Base-by-base conservation (phyloP, 2,797 vertebrate genomes). In the Hafferia zeledoni region DNA sequence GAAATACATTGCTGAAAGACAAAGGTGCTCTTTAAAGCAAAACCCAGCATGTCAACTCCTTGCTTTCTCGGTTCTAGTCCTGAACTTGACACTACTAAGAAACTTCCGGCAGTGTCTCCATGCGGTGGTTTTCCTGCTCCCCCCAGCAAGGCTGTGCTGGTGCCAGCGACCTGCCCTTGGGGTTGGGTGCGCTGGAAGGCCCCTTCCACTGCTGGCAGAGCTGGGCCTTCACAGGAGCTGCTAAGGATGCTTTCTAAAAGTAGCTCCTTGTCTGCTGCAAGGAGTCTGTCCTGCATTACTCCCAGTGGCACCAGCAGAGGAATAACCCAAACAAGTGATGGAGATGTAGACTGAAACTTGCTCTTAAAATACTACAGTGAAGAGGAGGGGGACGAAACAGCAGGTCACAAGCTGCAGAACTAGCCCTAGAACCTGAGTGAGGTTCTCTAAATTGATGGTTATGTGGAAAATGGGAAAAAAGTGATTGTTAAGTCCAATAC, bases 101-200 rank as follows among this genome's bases (percentile, higher is more conserved):
- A 19, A 27, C 9, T 41, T 33, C 19, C 77, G 79, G 15, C 22
- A 31, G 28, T 60, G 49, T 47, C 47, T 69, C 50, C 2, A 1
- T n/a, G 12, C 5, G 2, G 31, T 24, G 61, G 17, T 41, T 27
- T 37, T 49, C 18, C 25, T 37, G 31, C 24, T 91, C 19, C 17
- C 13, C 1, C 5, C 14, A n/a, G 27, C 4, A 0, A 0, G 5
- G 39, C 39, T 25, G 50, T 10, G 63, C 49, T 49, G 47, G 25
- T 47, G 50, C 57, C 50, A 30, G 43, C 1, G 10, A 1, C 8
- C 5, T 31, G 82, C 59, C 8, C 0, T 13, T 0, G 0, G 6
- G 9, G 37, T 31, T 63, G 13, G 15, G 9, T 5, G 4, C 2
- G 6, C 55, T 46, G 47, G 11, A 56, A 37, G 52, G 27, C 30